Percentiles rank a stretch among this genome's conserved stretches.
Evolutionary conservation across 2,888 invertebrate species (phyloP).

Genomic region (Tortrix viridana): DNA sequence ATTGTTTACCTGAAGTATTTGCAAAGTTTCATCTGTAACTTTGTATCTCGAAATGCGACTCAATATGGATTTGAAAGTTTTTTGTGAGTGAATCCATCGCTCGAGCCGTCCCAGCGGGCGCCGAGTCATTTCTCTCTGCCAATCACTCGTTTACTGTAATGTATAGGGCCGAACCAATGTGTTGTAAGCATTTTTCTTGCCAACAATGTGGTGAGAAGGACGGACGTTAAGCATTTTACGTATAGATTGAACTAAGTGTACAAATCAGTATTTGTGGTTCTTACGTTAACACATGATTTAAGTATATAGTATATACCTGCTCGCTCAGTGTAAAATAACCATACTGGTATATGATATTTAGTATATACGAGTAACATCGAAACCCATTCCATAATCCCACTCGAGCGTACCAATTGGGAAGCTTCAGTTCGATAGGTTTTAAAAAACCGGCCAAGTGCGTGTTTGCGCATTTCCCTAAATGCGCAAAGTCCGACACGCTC

Average conservation of each 20-base stretch:
- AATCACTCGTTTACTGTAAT: slow-evolving; percentile 34
- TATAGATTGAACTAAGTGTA: slow-evolving; percentile 9
- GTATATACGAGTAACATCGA: no score
- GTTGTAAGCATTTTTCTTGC: slow-evolving; percentile 28
- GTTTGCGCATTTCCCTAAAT: no score
- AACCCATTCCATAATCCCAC: no score
- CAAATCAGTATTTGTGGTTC: slow-evolving; percentile 6
- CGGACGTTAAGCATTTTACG: slow-evolving; percentile 2
- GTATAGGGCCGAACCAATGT: slow-evolving; percentile 29
- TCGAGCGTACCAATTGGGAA: no score
- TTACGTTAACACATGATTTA: neutral
- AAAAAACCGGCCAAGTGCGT: no score
- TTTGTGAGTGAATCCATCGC: slow-evolving; percentile 3
- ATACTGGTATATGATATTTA: no score
- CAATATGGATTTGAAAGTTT: slow-evolving; percentile 23
- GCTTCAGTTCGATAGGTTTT: no score
- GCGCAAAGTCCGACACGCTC: no score
- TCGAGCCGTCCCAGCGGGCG: slow-evolving; percentile 6
- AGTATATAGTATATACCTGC: no score
- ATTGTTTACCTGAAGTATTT: slow-evolving; percentile 15
- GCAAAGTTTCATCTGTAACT: slow-evolving; percentile 12
- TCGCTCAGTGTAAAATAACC: no score
- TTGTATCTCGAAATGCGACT: slow-evolving; percentile 14
- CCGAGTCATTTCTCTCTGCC: slow-evolving; percentile 32
- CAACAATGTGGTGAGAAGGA: slow-evolving; percentile 5